Evolutionary conservation across 1,140 invertebrate species (phyloP).

Genomic region (Bemisia tabaci): DNA sequence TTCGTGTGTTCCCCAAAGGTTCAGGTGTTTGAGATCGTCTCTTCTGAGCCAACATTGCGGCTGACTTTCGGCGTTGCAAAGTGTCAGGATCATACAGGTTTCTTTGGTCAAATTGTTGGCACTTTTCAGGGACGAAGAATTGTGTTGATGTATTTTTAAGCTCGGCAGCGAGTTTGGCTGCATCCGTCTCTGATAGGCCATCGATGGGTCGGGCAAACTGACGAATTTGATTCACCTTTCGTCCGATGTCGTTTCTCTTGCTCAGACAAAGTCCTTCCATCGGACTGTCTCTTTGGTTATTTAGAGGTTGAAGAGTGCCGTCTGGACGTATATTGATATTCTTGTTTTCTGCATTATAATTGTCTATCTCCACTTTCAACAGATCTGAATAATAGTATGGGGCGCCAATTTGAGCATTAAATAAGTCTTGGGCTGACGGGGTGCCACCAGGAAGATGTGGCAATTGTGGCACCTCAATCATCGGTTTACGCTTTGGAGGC

Average conservation of each 20-base stretch:
- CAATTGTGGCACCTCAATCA: not conserved
- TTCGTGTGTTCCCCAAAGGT: constrained; percentile 30
- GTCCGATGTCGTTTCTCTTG: constrained; percentile 55
- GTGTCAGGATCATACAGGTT: constrained; percentile 60
- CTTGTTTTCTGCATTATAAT: constrained; percentile 27
- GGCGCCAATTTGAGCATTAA: constrained; percentile 30
- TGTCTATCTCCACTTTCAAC: constrained; percentile 24
- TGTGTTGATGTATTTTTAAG: constrained; percentile 49
- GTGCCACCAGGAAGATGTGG: not conserved
- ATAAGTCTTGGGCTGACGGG: not conserved
- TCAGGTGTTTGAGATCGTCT: constrained; percentile 25
- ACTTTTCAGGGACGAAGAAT: constrained; percentile 47
- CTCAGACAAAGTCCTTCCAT: constrained; percentile 28
- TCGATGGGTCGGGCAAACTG: constrained; percentile 22
- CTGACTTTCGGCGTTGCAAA: constrained; percentile 40
- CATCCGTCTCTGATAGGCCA: constrained; percentile 27
- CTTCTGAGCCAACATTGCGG: constrained; percentile 13
- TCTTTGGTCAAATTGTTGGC: constrained; percentile 53
- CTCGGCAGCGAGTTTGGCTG: constrained; percentile 43
- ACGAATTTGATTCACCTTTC: constrained; percentile 61
- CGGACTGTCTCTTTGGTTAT: constrained; percentile 48
- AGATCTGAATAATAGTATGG: constrained; percentile 81
- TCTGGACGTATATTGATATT: not conserved
- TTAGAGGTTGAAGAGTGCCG: constrained; percentile 28
- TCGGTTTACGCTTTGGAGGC: not conserved